Base-by-base conservation (phyloP, 2,113 vertebrate genomes). In the Dasyornis broadbenti region DNA sequence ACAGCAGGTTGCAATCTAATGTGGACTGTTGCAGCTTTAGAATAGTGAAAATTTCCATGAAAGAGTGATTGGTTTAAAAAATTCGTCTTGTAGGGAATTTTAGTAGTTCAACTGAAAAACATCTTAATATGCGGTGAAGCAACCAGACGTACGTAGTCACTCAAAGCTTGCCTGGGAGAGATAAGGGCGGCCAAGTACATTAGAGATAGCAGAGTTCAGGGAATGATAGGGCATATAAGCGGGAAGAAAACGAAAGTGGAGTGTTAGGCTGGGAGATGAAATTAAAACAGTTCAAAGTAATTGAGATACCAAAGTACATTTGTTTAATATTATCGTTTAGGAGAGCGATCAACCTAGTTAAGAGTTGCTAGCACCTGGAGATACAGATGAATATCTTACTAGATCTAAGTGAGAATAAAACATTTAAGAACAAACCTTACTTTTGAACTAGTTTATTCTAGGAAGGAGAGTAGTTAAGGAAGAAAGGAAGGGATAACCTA, bases 191-290 rank as follows among this genome's bases (percentile, higher is more conserved):
- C 76, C 85, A 89, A 94, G 90, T 88, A 37, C 20, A 3, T 70
- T 86, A 49, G 14, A 92, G 96, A 97, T 97, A 96, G 79, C 87
- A 94, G 92, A 91, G 94, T 95, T 97, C 95, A 96, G 81, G 89
- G 96, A 92, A 94, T 82, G 86, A 92, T 91, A 85, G 59, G 59
- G 79, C 1, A 0, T 75, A 23, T 54, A 66, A 77, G 93, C 12
- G 70, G 90, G 93, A 96, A 93, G 79, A 96, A 95, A 96, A 88
- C 27, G 75, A 90, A 93, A 91, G 79, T 44, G 40, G n/a, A 82
- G 30, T 66, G n/a, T 76, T 78, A 77, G 60, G 42, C 71, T 39
- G 47, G 52, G 63, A 83, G 76, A 13, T 61, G 44, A 73, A 95
- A 57, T 82, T 65, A 49, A 68, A 92, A 31, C 31, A 23, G 72